phyloP scores from a whole-genome alignment of 2,888 invertebrate genomes.

The Drosophila testacea region DNA sequence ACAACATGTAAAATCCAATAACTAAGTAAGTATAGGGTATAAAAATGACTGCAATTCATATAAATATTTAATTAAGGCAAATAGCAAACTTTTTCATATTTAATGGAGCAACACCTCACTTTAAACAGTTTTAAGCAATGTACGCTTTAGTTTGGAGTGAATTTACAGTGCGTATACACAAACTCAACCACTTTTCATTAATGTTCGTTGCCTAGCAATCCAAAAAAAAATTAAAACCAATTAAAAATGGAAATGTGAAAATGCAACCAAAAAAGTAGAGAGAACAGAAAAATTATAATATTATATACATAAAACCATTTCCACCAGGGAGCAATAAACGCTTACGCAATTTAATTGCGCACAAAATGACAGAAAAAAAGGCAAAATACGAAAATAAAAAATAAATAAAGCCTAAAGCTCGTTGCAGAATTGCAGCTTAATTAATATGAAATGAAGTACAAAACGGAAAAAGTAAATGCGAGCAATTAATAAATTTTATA shows the following conservation, averaged over 20 bases:
- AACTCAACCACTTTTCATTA: constrained; percentile 56
- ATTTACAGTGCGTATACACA: constrained; percentile 40
- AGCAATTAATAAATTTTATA: constrained; percentile 28
- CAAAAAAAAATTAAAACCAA: constrained; percentile 61
- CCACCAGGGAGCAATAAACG: constrained; percentile 76
- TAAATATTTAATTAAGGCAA: constrained; percentile 68
- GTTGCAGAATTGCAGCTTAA: constrained; percentile 59
- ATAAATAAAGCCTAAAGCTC: constrained; percentile 35
- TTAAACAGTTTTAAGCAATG: constrained; percentile 31
- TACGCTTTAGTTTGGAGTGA: constrained; percentile 11
- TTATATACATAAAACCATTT: constrained; percentile 46
- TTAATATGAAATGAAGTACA: constrained; percentile 65
- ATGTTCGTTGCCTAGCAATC: constrained; percentile 47
- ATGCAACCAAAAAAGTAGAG: constrained; percentile 27
- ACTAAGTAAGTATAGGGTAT: background rate
- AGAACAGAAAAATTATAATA: constrained; percentile 37
- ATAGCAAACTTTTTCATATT: constrained; percentile 72
- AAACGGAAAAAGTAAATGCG: constrained; percentile 14
- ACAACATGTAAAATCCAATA: too few relatives aligned
- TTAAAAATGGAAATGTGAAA: constrained; percentile 64
- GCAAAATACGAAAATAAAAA: constrained; percentile 12
- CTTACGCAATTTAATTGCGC: constrained; percentile 78
- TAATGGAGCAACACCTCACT: constrained; percentile 76
- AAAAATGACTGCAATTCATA: constrained; percentile 17
- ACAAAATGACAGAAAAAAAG: constrained; percentile 49